Percentiles rank a stretch among this genome's conserved stretches.
These are phyloP conservation scores for Calypte anna DNA, from an alignment of 2,113 vertebrate genomes.

Conservation along the genomic window DNA sequence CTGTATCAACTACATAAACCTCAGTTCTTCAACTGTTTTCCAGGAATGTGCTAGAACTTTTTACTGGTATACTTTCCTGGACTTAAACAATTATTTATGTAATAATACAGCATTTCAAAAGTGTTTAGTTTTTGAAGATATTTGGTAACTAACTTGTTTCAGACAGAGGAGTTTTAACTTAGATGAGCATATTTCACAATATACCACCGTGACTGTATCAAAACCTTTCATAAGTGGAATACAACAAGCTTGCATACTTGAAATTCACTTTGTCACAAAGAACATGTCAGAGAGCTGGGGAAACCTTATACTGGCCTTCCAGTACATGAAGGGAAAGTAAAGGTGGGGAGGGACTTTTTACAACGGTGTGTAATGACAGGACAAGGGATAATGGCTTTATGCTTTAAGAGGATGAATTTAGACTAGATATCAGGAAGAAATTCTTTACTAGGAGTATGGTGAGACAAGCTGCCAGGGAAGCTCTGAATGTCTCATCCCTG, in stretches of 20 bases:
- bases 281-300: neutral
- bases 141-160: neutral
- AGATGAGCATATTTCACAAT: neutral
- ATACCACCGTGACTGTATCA: neutral
- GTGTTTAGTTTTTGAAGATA: neutral
- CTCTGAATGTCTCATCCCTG: too few species aligned
- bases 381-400: too few species aligned
- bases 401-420: too few species aligned
- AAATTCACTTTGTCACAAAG: neutral
- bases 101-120: neutral
- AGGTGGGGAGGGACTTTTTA: too few species aligned
- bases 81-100: neutral
- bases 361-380: too few species aligned
- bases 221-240: neutral
- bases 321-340: too few species aligned
- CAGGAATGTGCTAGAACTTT: neutral
- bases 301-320: too few species aligned
- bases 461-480: too few species aligned
- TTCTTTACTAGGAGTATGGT: too few species aligned
- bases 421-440: too few species aligned
- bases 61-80: neutral
- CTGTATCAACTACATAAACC: neutral
- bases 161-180: neutral
- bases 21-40: neutral
- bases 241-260: neutral